phyloP scores from a whole-genome alignment of 2,888 invertebrate genomes.

The Thera britannica region DNA sequence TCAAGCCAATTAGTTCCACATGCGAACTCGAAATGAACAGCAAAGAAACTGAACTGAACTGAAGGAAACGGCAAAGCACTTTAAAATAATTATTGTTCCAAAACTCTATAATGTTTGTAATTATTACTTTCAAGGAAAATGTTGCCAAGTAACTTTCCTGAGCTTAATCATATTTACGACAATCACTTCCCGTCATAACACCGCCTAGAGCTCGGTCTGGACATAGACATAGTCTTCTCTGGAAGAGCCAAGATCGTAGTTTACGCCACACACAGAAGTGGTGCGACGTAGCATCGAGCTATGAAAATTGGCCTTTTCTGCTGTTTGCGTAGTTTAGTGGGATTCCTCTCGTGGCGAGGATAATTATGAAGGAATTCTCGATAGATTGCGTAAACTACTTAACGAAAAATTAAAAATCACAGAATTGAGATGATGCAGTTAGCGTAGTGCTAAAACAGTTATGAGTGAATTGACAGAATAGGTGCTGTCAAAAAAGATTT shows the following conservation, averaged over 20 bases:
- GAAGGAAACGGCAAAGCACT: constrained; percentile 24
- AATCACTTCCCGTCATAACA: constrained; percentile 63
- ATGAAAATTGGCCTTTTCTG: too few species aligned
- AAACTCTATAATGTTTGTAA: constrained; percentile 6
- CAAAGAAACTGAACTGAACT: neutral
- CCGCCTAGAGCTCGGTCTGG: constrained; percentile 53
- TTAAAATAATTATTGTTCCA: neutral
- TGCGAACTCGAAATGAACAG: neutral
- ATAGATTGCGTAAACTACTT: too few species aligned
- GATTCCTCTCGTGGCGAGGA: too few species aligned
- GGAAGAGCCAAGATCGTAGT: constrained; percentile 37
- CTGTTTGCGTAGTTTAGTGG: too few species aligned
- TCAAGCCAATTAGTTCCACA: too few species aligned
- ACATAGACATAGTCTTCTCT: constrained; percentile 42
- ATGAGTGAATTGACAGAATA: too few species aligned
- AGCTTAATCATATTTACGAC: constrained; percentile 60
- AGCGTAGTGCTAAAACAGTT: too few species aligned
- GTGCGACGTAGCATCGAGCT: too few species aligned
- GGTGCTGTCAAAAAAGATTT: too few species aligned
- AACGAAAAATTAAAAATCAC: too few species aligned
- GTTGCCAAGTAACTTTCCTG: constrained; percentile 52
- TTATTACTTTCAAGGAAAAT: constrained; percentile 32
- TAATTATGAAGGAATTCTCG: too few species aligned
- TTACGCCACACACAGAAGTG: neutral
- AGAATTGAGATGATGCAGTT: too few species aligned